Evolutionary conservation across 2,113 vertebrate genomes (phyloP), one percentile per base, ranked within the genome.

Genomic region (Struthio camelus): DNA sequence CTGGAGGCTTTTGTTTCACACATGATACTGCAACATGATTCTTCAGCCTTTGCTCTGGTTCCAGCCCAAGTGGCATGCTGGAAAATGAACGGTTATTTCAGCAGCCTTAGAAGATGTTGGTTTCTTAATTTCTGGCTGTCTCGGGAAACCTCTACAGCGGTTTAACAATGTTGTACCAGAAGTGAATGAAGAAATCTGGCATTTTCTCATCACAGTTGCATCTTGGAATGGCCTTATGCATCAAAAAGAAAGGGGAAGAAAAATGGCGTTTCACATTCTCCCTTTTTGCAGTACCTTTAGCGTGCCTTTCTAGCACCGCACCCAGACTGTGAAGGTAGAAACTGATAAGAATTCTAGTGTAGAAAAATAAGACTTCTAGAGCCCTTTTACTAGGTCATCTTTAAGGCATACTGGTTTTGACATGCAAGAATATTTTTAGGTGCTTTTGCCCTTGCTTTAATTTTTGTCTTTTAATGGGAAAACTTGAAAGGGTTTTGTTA

Each of bases 391-490:
- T 73, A 56, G 96, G 92, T 95, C 87, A 96, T 78, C 65, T 7
- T 3, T 46, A 53, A 75, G 28, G 27, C 48, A 11, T 20, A 50
- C 12, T n/a, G 62, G 32, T 59, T 93, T 72, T 42, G 65, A 59
- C 15, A 12, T 6, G 20, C 58, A 62, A 70, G 48, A 88, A 10
- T 95, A 92, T 95, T 95, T 96, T 96, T 93, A 93, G 92, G 40
- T 85, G 50, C 62, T 80, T 80, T 66, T 95, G 80, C 34, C 86
- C 80, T 94, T 76, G 61, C 82, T 92, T 70, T 87, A 89, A 51
- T 82, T 94, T 94, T 87, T 50, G 34, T 36, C 53, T 76, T 2
- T 77, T 89, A 92, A 93, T 90, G 64, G 72, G 59, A 90, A 76
- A 82, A 53, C 53, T 58, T 36, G 36, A 36, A 66, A 53, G 38